phyloP scores from a whole-genome alignment of 1,140 invertebrate genomes.

The Aplysia californica region DNA sequence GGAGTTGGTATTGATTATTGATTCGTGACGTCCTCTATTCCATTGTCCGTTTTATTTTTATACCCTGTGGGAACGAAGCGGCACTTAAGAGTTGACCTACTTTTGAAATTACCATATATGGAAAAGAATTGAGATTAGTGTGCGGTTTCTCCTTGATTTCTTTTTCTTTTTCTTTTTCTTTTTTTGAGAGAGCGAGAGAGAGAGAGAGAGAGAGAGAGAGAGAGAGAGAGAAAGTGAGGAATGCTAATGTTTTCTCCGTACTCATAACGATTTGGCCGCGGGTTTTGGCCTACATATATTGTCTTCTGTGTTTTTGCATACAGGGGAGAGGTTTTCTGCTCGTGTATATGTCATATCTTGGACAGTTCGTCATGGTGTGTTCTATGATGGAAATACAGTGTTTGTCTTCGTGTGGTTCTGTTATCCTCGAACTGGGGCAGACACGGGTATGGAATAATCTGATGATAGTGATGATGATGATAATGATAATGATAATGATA shows the following conservation, averaged over 20 bases:
- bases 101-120: neutral
- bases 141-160: too few species aligned
- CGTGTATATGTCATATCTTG: neutral
- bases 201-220: slow-evolving; percentile 8
- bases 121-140: too few species aligned
- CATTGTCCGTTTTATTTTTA: neutral
- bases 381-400: neutral
- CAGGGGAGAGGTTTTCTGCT: neutral
- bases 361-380: neutral
- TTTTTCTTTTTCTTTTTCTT: neutral
- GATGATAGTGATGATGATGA: too few species aligned
- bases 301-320: neutral
- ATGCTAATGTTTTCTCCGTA: too few species aligned
- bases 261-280: neutral
- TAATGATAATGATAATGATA: too few species aligned
- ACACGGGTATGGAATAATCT: too few species aligned
- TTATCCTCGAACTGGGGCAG: too few species aligned
- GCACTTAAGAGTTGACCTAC: neutral
- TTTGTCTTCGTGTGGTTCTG: neutral
- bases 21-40: neutral
- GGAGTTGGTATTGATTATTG: neutral
- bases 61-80: too few species aligned
- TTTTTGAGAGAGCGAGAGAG: neutral
- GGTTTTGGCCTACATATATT: neutral
- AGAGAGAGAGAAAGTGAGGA: slow-evolving; percentile 5